These are phyloP conservation scores for Numenius arquata DNA, from an alignment of 2,113 vertebrate species.

Conservation along the genomic window DNA sequence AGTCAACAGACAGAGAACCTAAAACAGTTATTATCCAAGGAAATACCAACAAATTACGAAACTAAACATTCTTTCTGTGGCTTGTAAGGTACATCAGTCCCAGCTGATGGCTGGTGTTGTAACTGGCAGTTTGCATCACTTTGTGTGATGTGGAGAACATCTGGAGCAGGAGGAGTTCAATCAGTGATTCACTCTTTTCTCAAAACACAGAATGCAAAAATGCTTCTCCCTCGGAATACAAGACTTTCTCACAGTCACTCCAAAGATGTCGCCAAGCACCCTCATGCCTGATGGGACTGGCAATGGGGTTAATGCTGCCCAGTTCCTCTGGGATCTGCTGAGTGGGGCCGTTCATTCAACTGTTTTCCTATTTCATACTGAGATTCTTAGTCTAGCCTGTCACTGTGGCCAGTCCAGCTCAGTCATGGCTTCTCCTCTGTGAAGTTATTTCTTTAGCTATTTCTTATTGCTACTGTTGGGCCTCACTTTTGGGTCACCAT, in stretches of 20 bases:
- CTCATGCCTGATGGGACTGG: background rate
- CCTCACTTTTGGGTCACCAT: background rate
- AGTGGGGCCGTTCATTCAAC: background rate
- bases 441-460: background rate
- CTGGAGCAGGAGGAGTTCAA: background rate
- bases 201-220: fast-evolving
- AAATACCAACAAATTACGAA: background rate
- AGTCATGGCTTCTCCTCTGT: background rate
- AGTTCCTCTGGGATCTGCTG: background rate
- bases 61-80: background rate
- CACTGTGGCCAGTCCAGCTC: background rate
- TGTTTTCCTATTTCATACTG: background rate
- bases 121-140: background rate
- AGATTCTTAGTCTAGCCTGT: background rate
- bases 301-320: background rate
- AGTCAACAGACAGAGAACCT: background rate
- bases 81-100: background rate
- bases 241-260: background rate
- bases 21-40: background rate
- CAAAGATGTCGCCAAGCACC: background rate
- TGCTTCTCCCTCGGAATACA: background rate
- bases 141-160: background rate
- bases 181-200: background rate
- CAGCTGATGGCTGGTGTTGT: background rate
- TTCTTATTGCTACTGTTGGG: background rate